Evolutionary conservation across 2,113 vertebrate genomes (phyloP).

Genomic region (Saimiri boliviensis): DNA sequence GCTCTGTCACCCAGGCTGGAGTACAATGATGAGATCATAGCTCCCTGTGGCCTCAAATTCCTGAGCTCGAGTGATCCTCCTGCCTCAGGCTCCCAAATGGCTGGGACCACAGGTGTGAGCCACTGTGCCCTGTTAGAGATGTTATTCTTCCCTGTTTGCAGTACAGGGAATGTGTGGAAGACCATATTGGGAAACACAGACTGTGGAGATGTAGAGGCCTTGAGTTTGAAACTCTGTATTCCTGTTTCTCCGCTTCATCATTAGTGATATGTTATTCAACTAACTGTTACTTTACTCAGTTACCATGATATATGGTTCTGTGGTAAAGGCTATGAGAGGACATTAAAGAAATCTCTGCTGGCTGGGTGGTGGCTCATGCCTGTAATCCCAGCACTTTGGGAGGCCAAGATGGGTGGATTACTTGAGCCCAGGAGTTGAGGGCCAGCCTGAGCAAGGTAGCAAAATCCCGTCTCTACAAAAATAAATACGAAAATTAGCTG

Average conservation of each 20-base stretch:
- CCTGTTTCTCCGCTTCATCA: not conserved
- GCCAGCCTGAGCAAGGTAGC: too few species aligned
- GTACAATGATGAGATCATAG: not conserved
- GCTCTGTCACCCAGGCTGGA: not conserved
- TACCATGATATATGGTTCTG: not conserved
- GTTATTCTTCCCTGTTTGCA: not conserved
- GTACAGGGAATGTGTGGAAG: not conserved
- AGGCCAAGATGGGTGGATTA: too few species aligned
- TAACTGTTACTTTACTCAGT: not conserved
- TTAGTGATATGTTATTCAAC: not conserved
- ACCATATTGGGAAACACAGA: not conserved
- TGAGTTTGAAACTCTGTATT: not conserved
- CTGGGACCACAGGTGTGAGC: not conserved
- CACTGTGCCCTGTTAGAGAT: not conserved
- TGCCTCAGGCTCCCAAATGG: not conserved
- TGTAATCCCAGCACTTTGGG: too few species aligned
- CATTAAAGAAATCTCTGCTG: not conserved
- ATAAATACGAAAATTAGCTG: too few species aligned
- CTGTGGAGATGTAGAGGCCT: not conserved
- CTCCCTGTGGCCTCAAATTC: not conserved
- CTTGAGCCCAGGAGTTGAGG: too few species aligned
- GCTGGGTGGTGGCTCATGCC: too few species aligned
- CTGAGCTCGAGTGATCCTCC: not conserved
- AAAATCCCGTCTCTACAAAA: too few species aligned
- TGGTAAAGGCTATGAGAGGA: not conserved